Conservation (phyloP, 2,888 invertebrate species). For the Sipunculus nudus region DNA sequence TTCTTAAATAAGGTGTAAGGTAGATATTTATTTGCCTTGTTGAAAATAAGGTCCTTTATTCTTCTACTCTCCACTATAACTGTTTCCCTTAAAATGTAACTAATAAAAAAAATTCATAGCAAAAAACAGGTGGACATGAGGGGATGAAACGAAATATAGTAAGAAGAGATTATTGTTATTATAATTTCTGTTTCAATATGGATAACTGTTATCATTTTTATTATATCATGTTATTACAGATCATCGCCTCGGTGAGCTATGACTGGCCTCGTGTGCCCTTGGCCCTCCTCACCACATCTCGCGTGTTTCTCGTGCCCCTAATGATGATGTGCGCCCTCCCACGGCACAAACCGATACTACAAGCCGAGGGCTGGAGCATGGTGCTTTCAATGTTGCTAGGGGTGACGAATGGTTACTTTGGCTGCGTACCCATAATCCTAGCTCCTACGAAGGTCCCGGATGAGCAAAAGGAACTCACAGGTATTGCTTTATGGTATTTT, state of each 20-base stretch:
- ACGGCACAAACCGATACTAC: constrained; percentile 77
- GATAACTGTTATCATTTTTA: too few relatives aligned
- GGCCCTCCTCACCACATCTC: constrained; percentile 77
- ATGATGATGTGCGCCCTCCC: constrained; percentile 85
- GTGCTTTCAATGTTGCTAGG: constrained; percentile 78
- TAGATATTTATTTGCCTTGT: too few relatives aligned
- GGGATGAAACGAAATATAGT: too few relatives aligned
- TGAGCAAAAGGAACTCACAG: constrained; percentile 86
- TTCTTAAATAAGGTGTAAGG: too few relatives aligned
- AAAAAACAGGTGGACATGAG: too few relatives aligned
- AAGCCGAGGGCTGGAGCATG: constrained; percentile 74
- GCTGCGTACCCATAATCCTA: constrained; percentile 91
- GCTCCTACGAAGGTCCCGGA: constrained; percentile 88
- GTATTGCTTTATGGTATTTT: constrained; percentile 67
- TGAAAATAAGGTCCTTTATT: too few relatives aligned
- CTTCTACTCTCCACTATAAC: too few relatives aligned
- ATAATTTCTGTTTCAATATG: too few relatives aligned
- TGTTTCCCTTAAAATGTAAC: too few relatives aligned
- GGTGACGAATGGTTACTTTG: constrained; percentile 86
- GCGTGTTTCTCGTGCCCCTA: constrained; percentile 82
- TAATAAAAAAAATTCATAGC: too few relatives aligned
- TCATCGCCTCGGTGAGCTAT: constrained; percentile 81
- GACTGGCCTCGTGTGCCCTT: constrained; percentile 85
- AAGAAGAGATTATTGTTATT: too few relatives aligned
- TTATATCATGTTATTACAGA: constrained; percentile 67